Conservation (phyloP, 2,113 vertebrate genomes). For the Aegithalos caudatus region DNA sequence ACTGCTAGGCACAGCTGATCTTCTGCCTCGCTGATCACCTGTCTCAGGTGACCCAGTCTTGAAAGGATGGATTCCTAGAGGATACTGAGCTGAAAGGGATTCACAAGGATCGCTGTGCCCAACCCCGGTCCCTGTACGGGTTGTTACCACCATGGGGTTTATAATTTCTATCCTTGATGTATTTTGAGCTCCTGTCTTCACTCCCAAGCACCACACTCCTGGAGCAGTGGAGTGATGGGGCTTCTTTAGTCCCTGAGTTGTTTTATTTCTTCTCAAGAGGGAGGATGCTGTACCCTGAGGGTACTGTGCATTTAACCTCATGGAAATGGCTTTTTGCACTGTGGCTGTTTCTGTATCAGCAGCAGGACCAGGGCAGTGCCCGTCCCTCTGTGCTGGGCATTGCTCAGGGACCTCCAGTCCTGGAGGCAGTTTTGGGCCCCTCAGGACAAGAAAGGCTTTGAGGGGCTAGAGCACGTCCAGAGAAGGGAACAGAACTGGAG, state of each 20-base stretch:
- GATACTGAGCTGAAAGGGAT: background rate
- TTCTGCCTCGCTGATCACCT: background rate
- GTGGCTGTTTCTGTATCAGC: background rate
- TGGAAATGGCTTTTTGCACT: rapidly evolving
- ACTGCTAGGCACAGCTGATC: background rate
- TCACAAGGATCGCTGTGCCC: background rate
- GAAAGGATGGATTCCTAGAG: rapidly evolving
- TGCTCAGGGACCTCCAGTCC: background rate
- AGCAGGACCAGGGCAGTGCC: background rate
- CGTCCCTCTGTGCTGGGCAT: background rate
- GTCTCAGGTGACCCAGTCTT: rapidly evolving
- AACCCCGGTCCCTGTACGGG: background rate
- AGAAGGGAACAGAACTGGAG: rapidly evolving
- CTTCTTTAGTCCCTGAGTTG: rapidly evolving
- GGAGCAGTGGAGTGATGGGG: rapidly evolving
- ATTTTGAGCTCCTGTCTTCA: rapidly evolving
- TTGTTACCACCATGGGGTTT: background rate
- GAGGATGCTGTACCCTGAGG: too few species aligned
- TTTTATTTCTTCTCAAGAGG: background rate
- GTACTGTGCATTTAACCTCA: rapidly evolving
- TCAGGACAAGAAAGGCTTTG: rapidly evolving
- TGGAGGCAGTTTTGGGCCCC: background rate
- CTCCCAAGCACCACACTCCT: background rate
- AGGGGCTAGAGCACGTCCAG: background rate
- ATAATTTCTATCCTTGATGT: rapidly evolving